phyloP scores from a whole-genome alignment of 2,888 invertebrate genomes.

The Ischnus inquisitorius region DNA sequence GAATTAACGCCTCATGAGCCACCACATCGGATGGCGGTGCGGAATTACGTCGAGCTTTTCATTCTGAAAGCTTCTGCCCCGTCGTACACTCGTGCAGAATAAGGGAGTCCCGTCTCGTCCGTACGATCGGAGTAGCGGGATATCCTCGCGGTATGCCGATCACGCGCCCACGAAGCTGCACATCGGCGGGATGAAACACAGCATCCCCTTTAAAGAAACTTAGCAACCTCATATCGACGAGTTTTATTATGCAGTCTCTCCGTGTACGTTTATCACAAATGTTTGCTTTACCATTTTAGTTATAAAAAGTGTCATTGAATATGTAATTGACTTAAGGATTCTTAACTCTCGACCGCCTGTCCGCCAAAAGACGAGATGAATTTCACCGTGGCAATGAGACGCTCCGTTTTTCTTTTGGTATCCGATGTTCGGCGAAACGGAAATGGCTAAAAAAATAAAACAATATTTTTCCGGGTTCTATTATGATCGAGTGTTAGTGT shows the following conservation, averaged over 20 bases:
- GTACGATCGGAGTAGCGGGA: conserved; percentile 68
- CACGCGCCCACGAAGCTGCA: conserved; percentile 77
- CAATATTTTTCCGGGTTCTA: too few species aligned
- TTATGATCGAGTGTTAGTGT: too few species aligned
- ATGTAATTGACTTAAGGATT: neutral
- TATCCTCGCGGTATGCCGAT: conserved; percentile 82
- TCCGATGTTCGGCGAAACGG: too few species aligned
- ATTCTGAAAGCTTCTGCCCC: conserved; percentile 62
- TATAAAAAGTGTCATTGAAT: neutral
- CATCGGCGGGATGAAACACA: conserved; percentile 36
- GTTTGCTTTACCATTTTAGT: neutral
- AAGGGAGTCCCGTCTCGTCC: conserved; percentile 79
- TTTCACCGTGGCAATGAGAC: too few species aligned
- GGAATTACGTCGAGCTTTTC: conserved; percentile 67
- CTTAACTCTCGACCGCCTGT: too few species aligned
- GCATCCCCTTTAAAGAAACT: conserved; percentile 83
- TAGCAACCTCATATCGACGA: conserved; percentile 72
- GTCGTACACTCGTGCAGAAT: conserved; percentile 71
- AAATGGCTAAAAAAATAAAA: too few species aligned
- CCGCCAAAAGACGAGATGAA: too few species aligned
- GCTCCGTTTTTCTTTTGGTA: too few species aligned
- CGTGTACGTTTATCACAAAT: neutral
- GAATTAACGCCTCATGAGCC: conserved; percentile 62
- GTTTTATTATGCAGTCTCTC: neutral
- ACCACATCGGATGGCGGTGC: conserved; percentile 49